Evolutionary conservation across 2,797 vertebrate species (phyloP), one percentile per base, ranked within the genome.

Genomic region (Sebastolobus altivelis): DNA sequence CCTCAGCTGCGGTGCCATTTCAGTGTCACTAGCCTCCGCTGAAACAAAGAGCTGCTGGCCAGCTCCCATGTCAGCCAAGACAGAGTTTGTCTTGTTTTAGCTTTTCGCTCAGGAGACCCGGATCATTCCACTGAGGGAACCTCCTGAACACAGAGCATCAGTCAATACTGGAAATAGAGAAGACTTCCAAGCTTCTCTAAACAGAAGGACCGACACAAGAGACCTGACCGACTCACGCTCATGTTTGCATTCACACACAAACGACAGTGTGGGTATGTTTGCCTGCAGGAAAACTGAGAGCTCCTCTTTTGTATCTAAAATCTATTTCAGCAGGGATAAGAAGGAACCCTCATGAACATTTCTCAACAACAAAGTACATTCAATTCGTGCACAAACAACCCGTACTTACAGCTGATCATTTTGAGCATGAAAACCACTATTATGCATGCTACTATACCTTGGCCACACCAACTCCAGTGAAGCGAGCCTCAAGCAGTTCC

Each of bases 401-500:
- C 20, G 2, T 22, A 43, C 29, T 5, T 16, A 49, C 0, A 13
- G 38, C 2, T 11, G 27, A 58, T 69, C 1, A 58, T 27, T 75
- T n/a, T 75, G 4, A 69, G 20, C 10, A 60, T 61, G 31, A 69
- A 56, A 79, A 62, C 16, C 59, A 58, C 25, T 22, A 54, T 27
- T 8, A 59, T 8, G 43, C 6, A 59, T 11, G 43, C 6, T 31
- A 38, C 65, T 66, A 75, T 73, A 98, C 97, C 97, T 97, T 98
- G 82, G 97, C 95, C 84, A 98, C 97, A 73, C 97, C 97, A 2
- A 96, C 95, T 91, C 97, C 97, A 1, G 96, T 98, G 94, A 99
- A 98, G 80, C 98, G 96, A 88, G 97, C 97, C 90, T 98, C 97
- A 65, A 99, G 93, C 80, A 99, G 96, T 82, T 98, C 98, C 94